Evolutionary conservation across 2,888 invertebrate species (phyloP).

Genomic region (Anoplius nigerrimus): DNA sequence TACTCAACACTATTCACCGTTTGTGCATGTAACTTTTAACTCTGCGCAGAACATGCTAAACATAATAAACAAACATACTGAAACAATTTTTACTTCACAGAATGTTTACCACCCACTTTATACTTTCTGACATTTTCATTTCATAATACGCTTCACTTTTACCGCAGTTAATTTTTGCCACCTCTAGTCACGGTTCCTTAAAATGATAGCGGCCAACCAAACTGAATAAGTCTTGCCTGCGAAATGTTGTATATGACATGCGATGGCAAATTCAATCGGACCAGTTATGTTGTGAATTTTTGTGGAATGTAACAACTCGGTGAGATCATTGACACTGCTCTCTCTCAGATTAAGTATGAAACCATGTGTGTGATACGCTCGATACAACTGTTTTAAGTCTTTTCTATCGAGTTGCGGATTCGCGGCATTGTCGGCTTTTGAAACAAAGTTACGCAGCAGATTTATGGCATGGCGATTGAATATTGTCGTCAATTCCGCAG

Average conservation of each 20-base stretch:
- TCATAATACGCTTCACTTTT: too few relatives aligned
- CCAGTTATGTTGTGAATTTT: slow-evolving; percentile 67
- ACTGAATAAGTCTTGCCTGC: slow-evolving; percentile 68
- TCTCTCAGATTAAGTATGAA: slow-evolving; percentile 67
- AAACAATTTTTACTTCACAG: slow-evolving; percentile 1
- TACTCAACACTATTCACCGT: too few relatives aligned
- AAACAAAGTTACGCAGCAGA: slow-evolving; percentile 61
- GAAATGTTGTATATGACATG: slow-evolving; percentile 64
- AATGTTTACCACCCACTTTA: neutral
- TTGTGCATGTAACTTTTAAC: slow-evolving; percentile 16
- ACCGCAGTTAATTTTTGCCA: neutral
- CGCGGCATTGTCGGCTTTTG: slow-evolving; percentile 49
- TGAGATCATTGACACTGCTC: slow-evolving; percentile 57
- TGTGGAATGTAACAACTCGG: slow-evolving; percentile 63
- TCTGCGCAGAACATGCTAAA: slow-evolving; percentile 25
- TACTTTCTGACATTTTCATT: neutral
- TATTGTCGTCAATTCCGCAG: slow-evolving; percentile 63
- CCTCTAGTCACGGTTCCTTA: slow-evolving; percentile 62
- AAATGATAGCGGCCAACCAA: slow-evolving; percentile 66
- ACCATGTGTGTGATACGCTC: slow-evolving; percentile 70
- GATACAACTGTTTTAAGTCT: slow-evolving; percentile 66
- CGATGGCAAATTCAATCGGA: slow-evolving; percentile 69
- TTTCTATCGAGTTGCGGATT: slow-evolving; percentile 63
- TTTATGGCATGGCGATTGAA: slow-evolving; percentile 69
- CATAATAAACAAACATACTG: slow-evolving; percentile 32